Evolutionary conservation across 2,888 invertebrate species (phyloP).

Genomic region (Pseudococcus viburni): DNA sequence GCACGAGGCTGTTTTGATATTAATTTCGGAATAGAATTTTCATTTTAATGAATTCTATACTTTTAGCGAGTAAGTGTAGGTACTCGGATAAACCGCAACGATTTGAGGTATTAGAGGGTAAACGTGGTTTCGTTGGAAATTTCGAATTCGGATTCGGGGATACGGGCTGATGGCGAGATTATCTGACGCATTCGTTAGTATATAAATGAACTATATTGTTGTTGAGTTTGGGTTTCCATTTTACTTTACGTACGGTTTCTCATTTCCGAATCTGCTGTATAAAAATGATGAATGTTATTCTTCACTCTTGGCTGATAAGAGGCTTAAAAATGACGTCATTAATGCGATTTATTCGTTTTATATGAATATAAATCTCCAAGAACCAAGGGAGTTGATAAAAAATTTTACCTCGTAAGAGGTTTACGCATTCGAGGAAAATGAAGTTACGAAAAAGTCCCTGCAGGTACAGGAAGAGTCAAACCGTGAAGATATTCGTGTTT

Average conservation of each 20-base stretch:
- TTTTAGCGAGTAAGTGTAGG: background rate
- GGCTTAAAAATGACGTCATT: background rate
- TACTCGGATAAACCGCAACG: background rate
- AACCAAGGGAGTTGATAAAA: background rate
- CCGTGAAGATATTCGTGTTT: background rate
- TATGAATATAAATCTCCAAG: background rate
- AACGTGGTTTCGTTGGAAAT: background rate
- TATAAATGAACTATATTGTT: constrained; percentile 1
- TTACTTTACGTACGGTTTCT: background rate
- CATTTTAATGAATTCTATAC: background rate
- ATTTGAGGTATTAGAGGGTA: background rate
- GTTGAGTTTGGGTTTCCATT: background rate
- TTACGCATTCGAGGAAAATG: background rate
- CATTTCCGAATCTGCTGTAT: background rate
- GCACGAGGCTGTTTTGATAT: background rate
- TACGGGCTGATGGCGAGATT: background rate
- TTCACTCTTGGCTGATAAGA: background rate
- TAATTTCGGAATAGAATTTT: background rate
- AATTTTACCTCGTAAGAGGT: background rate
- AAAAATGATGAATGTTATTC: constrained; percentile 29
- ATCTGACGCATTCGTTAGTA: background rate
- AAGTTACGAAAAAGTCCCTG: background rate
- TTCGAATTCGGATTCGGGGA: background rate
- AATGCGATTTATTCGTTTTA: background rate
- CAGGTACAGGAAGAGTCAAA: background rate